These are phyloP conservation scores for Corythoichthys haematopterus DNA, from an alignment of 2,113 vertebrate genomes.

Conservation along the genomic window DNA sequence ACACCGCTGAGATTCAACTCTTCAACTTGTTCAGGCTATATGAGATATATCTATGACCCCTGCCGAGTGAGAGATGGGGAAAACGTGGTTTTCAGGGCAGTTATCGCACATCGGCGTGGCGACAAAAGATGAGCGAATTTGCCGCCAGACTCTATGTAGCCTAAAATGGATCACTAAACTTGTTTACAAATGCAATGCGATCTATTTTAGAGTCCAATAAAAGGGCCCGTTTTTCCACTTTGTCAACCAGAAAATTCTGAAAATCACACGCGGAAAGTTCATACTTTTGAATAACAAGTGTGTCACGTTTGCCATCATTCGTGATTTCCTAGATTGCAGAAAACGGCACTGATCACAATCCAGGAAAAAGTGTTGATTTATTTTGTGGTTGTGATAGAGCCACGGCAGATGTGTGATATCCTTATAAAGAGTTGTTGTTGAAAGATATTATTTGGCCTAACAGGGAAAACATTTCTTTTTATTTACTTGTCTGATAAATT, in stretches of 20 bases:
- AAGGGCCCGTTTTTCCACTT: conserved; percentile 34
- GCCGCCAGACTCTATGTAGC: conserved; percentile 7
- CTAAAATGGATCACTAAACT: conserved; percentile 10
- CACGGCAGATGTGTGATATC: conserved; percentile 36
- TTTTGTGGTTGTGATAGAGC: conserved; percentile 32
- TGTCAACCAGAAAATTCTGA: conserved; percentile 21
- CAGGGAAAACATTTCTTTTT: conserved; percentile 13
- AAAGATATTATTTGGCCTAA: conserved; percentile 31
- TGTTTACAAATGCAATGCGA: conserved; percentile 27
- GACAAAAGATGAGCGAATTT: not conserved
- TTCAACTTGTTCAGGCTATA: conserved; percentile 22
- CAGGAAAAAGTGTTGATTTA: conserved; percentile 59
- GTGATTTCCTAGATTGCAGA: conserved; percentile 24
- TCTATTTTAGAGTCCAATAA: conserved; percentile 40
- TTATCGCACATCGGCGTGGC: not conserved
- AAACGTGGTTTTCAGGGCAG: conserved; percentile 12
- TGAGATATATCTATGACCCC: conserved; percentile 10
- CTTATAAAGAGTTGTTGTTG: conserved; percentile 31
- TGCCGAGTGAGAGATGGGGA: conserved; percentile 14
- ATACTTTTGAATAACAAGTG: conserved; percentile 18
- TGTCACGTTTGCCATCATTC: conserved; percentile 28
- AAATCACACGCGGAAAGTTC: conserved; percentile 25
- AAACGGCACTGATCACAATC: conserved; percentile 44
- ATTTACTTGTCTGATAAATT: not conserved
- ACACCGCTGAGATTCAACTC: conserved; percentile 21